Conservation (phyloP, 2,888 invertebrate species). For the Apamea crenata region DNA sequence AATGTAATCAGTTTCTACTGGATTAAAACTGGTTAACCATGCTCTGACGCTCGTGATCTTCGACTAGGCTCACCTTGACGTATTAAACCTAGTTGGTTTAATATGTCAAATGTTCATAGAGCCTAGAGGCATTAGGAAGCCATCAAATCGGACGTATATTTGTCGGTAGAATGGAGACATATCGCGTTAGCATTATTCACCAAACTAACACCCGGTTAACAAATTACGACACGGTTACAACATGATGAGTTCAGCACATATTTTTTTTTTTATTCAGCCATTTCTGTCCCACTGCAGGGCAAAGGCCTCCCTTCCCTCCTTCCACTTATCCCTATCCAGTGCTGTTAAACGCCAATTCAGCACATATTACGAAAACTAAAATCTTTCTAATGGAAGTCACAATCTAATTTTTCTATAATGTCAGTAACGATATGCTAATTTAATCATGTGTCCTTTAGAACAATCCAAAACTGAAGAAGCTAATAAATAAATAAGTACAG, state of each 20-base stretch:
- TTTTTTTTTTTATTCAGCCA: too few relatives aligned
- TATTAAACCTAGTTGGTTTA: constrained; percentile 12
- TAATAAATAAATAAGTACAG: constrained; percentile 4
- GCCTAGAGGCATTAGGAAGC: constrained; percentile 20
- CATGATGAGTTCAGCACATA: neutral
- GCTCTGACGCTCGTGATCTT: neutral
- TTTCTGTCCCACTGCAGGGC: too few relatives aligned
- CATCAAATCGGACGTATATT: constrained; percentile 30
- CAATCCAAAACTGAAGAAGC: neutral
- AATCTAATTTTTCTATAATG: neutral
- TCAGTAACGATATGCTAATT: too few relatives aligned
- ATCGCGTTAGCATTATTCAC: constrained; percentile 30
- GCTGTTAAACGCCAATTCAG: too few relatives aligned
- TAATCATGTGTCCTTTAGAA: neutral
- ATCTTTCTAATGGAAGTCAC: too few relatives aligned
- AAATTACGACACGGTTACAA: neutral
- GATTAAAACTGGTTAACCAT: neutral
- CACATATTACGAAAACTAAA: neutral
- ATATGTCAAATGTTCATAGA: constrained; percentile 31
- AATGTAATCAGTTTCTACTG: neutral
- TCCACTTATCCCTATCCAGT: too few relatives aligned
- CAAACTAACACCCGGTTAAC: neutral
- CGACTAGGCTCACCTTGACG: constrained; percentile 1
- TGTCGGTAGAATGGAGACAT: constrained; percentile 18
- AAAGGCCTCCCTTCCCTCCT: too few relatives aligned